Evolutionary conservation across 2,888 invertebrate genomes (phyloP), one percentile per base, ranked within the genome.

Genomic region (Ommatoiulus sabulosus): DNA sequence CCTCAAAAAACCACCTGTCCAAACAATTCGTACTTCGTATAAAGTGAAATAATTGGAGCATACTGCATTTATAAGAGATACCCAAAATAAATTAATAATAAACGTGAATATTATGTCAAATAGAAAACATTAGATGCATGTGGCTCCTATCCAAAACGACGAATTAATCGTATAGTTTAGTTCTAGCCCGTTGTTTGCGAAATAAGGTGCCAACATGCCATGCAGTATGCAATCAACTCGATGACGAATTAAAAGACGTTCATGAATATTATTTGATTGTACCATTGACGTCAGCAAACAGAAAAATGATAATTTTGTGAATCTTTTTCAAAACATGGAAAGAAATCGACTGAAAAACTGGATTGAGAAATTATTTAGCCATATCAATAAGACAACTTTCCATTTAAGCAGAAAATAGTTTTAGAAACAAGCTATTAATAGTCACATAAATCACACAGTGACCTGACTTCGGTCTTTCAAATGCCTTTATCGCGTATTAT

Each of bases 1-100:
- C 24, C 24, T 72, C 24, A 24, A 72, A 35, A 72, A 72, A 72
- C 72, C 72, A 72, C 72, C 72, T 72, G 72, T 72, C 72, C 72
- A 72, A 72, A 72, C 72, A 72, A 12, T 8, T 24, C 72, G 63
- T n/a, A 24, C 2, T 24, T 72, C 24, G 12, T 52, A 52, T 52
- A 52, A 72, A 6, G 72, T 72, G 6, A 24, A 24, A n/a, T 24
- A 24, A 72, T 72, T 72, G 72, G 24, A 72, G n/a, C 72, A 72
- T 72, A 24, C 52, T 52, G 52, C 15, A 52, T 72, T 72, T 72
- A 6, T 72, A 72, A 24, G 72, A 72, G 72, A 72, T 24, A 72
- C 24, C 10, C 10, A 63, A 63, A 72, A 72, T 72, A 24, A 24
- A 72, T 72, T 24, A 72, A 72, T 72, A 72, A 72, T 72, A 72